A percentile compares a stretch with the other conserved stretches of the same genome.
These are phyloP conservation scores for Sebastes oblongus DNA, from an alignment of 2,797 vertebrate genomes.

Conservation along the genomic window DNA sequence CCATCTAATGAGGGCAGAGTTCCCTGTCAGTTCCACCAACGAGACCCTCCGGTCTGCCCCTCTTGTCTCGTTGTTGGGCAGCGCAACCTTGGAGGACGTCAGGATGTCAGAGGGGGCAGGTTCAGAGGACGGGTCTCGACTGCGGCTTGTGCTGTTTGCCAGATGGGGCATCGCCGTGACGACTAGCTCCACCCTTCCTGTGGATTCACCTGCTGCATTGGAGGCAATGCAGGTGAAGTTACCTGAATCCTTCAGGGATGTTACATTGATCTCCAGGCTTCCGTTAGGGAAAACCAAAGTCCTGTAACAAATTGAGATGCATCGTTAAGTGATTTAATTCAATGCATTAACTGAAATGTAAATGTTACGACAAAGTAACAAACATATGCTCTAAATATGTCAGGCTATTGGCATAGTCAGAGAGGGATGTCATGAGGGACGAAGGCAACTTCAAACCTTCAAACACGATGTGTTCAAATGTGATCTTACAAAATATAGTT, in stretches of 20 bases:
- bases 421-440: neutral
- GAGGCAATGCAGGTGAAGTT: constrained; percentile 87
- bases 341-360: neutral
- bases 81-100: constrained; percentile 79
- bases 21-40: constrained; percentile 81
- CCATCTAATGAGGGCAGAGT: constrained; percentile 86
- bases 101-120: constrained; percentile 83
- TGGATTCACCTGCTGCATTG: constrained; percentile 85
- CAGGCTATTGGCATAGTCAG: neutral
- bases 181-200: constrained; percentile 82
- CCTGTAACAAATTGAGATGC: constrained; percentile 53
- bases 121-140: constrained; percentile 79
- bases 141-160: constrained; percentile 84
- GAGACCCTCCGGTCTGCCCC: constrained; percentile 78
- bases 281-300: constrained; percentile 82
- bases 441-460: neutral
- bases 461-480: neutral
- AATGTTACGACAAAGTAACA: neutral
- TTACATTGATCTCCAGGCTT: constrained; percentile 83
- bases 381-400: neutral
- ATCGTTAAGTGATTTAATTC: neutral
- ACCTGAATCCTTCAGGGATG: constrained; percentile 82
- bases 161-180: constrained; percentile 82
- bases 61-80: constrained; percentile 81
- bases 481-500: neutral